phyloP scores from a whole-genome alignment of 2,113 vertebrate genomes.

The Rhegmatorhina hoffmannsi region DNA sequence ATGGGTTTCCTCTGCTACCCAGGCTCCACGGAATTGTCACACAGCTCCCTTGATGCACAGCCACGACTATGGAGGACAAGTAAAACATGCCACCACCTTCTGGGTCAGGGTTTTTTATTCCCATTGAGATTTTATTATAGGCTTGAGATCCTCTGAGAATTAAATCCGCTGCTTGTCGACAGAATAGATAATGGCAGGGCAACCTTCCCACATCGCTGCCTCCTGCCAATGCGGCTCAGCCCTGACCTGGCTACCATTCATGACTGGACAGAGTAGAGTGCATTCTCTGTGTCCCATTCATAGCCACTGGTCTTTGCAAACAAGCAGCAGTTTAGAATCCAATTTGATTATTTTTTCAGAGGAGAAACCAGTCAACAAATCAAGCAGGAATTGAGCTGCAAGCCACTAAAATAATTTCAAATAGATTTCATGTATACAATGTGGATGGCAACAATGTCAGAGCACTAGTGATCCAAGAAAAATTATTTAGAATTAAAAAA shows the following conservation, averaged over 20 bases:
- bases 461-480: background rate
- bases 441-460: background rate
- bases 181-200: slow-evolving; percentile 54
- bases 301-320: slow-evolving; percentile 34
- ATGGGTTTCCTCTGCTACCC: background rate
- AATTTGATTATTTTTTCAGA: background rate
- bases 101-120: slow-evolving; percentile 37
- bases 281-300: slow-evolving; percentile 28
- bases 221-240: slow-evolving; percentile 17
- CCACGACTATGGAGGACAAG: background rate
- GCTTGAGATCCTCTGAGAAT: slow-evolving; percentile 37
- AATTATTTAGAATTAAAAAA: background rate
- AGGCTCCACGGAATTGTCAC: slow-evolving; percentile 9
- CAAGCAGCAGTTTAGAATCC: slow-evolving; percentile 32
- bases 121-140: slow-evolving; percentile 44
- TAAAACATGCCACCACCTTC: slow-evolving; percentile 9
- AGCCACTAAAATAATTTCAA: background rate
- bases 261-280: slow-evolving; percentile 34
- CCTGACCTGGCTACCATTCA: slow-evolving; percentile 51
- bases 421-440: background rate
- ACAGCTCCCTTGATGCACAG: background rate
- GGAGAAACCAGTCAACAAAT: slow-evolving; percentile 1
- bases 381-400: background rate
- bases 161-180: slow-evolving; percentile 24
- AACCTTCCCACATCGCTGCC: slow-evolving; percentile 44